Evolutionary conservation across 1,140 invertebrate species (phyloP).

Genomic region (Leptopilina clavipes): DNA sequence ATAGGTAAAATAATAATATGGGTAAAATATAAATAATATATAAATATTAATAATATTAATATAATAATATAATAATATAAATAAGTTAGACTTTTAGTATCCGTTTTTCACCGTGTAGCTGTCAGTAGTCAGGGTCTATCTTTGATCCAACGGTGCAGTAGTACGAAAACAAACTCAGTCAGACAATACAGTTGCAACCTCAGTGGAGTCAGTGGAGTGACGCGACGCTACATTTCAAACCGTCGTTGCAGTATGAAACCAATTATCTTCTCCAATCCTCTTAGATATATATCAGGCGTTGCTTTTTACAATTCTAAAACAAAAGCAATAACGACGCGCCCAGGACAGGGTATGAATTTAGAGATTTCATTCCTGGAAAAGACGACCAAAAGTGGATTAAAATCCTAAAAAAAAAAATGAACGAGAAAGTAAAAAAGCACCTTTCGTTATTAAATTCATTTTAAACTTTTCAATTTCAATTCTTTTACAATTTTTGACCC

Average conservation of each 20-base stretch:
- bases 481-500: too few relatives aligned
- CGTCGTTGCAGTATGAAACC: neutral
- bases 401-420: neutral
- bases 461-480: neutral
- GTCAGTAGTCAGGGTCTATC: slow-evolving; percentile 15
- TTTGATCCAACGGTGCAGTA: neutral
- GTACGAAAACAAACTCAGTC: slow-evolving; percentile 28
- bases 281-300: neutral
- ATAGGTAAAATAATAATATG: too few relatives aligned
- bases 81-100: neutral
- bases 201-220: neutral
- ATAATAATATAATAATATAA: too few relatives aligned
- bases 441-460: neutral
- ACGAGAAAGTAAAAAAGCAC: neutral
- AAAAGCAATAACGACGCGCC: neutral
- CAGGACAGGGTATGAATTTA: neutral
- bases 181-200: neutral
- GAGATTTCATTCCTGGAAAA: neutral
- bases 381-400: slow-evolving; percentile 1
- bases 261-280: slow-evolving; percentile 9
- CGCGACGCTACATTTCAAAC: neutral
- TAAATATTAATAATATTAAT: too few relatives aligned
- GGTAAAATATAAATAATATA: too few relatives aligned
- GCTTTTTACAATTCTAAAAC: neutral
- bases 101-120: neutral